phyloP scores from a whole-genome alignment of 2,113 vertebrate genomes.

The Passer montanus region DNA sequence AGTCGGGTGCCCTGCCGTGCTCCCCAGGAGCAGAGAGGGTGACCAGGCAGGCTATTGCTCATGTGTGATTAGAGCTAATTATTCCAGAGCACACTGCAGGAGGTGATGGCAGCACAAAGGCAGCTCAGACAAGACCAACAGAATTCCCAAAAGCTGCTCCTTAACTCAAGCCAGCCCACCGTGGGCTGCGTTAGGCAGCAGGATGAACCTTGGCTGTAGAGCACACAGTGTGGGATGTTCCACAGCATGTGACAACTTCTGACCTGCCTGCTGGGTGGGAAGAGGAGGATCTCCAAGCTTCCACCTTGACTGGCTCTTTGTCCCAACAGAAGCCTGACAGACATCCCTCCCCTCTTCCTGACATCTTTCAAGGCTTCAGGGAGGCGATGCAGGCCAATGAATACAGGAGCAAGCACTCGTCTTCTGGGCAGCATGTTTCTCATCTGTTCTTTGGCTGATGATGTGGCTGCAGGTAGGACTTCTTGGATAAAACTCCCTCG shows the following conservation, averaged over 20 bases:
- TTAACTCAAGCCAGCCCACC: neutral
- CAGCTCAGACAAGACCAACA: neutral
- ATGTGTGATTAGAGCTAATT: slow-evolving; percentile 17
- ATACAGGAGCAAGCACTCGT: neutral
- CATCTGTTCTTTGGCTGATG: neutral
- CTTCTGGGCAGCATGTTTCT: neutral
- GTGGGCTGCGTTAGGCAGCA: fast-evolving
- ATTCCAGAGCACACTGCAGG: neutral
- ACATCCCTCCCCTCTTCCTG: fast-evolving
- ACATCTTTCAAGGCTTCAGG: neutral
- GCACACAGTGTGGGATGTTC: fast-evolving
- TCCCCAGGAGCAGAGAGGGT: neutral
- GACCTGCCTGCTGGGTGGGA: neutral
- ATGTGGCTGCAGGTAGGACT: neutral
- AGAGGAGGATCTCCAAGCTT: neutral
- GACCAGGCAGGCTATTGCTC: neutral
- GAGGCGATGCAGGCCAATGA: neutral
- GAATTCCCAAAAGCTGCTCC: neutral
- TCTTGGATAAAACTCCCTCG: neutral
- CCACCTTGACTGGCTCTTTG: neutral
- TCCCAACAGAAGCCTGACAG: neutral
- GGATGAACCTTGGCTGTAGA: neutral
- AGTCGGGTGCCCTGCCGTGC: fast-evolving
- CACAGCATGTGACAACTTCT: neutral
- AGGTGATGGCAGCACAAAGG: neutral